Percentiles rank a stretch among this genome's conserved stretches.
phyloP scores from a whole-genome alignment of 2,113 vertebrate genomes.

The Nematolebias whitei region DNA sequence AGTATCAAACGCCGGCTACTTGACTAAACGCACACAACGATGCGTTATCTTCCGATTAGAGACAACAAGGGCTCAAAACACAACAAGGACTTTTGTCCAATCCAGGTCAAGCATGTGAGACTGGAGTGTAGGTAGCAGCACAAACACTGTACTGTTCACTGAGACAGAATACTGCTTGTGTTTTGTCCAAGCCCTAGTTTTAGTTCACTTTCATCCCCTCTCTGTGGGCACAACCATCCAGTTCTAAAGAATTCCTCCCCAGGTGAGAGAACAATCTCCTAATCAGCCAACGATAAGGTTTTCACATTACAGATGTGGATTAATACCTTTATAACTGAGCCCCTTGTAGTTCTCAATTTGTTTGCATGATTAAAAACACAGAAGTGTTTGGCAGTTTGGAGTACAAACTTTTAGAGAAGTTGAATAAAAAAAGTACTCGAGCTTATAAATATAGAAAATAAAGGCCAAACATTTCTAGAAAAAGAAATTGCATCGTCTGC shows the following conservation, averaged over 20 bases:
- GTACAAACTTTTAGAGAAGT: slow-evolving; percentile 10
- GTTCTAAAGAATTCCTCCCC: slow-evolving; percentile 42
- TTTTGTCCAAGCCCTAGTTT: slow-evolving; percentile 59
- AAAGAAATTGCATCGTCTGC: too few relatives aligned
- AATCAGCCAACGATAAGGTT: slow-evolving; percentile 59
- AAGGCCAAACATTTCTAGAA: too few relatives aligned
- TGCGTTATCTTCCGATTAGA: slow-evolving; percentile 62
- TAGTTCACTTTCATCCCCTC: slow-evolving; percentile 44
- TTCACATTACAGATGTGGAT: slow-evolving; percentile 56
- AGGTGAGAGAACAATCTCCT: slow-evolving; percentile 54
- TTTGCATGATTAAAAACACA: slow-evolving; percentile 1
- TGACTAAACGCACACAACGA: slow-evolving; percentile 63
- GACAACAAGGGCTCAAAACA: slow-evolving; percentile 68
- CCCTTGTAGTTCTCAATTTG: slow-evolving; percentile 11
- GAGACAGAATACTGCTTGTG: slow-evolving; percentile 35
- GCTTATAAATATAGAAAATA: too few relatives aligned
- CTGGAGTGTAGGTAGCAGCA: slow-evolving; percentile 73
- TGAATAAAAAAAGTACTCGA: not conserved
- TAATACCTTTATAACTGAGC: slow-evolving; percentile 34
- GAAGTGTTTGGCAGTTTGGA: slow-evolving; percentile 26
- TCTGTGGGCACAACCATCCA: slow-evolving; percentile 19
- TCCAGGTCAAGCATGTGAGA: slow-evolving; percentile 81
- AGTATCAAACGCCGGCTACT: slow-evolving; percentile 27
- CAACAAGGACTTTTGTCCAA: slow-evolving; percentile 75
- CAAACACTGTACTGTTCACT: slow-evolving; percentile 64